Base-by-base conservation (phyloP, 2,888 invertebrate genomes). In the Euphydryas editha region DNA sequence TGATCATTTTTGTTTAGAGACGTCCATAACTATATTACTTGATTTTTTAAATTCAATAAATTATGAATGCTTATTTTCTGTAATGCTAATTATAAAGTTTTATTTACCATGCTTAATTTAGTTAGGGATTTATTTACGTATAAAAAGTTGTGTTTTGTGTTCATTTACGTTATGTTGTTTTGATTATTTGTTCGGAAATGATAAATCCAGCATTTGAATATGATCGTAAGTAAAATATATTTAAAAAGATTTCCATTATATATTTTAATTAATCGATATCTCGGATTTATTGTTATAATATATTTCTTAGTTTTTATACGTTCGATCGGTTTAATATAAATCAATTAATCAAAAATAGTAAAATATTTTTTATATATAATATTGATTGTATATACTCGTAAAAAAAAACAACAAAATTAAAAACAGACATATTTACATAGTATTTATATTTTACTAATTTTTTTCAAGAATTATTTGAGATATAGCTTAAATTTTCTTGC, bases 151-250 rank as follows among this genome's bases (percentile, higher is more conserved):
- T 49, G 36, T 21, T 13, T 20, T 55, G 37, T 36, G 8, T 44
- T 59, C 15, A 17, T 11, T 10, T 49, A 42, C 42, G 59, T 65
- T 37, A 51, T 56, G 47, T 49, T 24, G 13, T 58, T 59, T 24
- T 15, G n/a, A 15, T 13, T 47, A 30, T n/a, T 1, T 39, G 8
- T 59, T 55, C 21, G 36, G 46, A 59, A 65, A 88, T 89, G 88
- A 81, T 86, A 72, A 94, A 94, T 84, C 88, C 87, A 69, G 94
- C 92, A 8, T 94, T 94, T 79, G 92, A 93, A 76, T 89, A 83
- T 70, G 88, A 89, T 68, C 84, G 91, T 91, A 81, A 90, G 90
- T 89, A 73, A 69, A 67, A 11, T 39, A 30, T 30, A 1, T 2
- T 30, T 7, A 2, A 30, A 30, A 8, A 30, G 8, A 30, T 8